phyloP scores from a whole-genome alignment of 1,140 invertebrate species.

The Drosophila malerkotliana region DNA sequence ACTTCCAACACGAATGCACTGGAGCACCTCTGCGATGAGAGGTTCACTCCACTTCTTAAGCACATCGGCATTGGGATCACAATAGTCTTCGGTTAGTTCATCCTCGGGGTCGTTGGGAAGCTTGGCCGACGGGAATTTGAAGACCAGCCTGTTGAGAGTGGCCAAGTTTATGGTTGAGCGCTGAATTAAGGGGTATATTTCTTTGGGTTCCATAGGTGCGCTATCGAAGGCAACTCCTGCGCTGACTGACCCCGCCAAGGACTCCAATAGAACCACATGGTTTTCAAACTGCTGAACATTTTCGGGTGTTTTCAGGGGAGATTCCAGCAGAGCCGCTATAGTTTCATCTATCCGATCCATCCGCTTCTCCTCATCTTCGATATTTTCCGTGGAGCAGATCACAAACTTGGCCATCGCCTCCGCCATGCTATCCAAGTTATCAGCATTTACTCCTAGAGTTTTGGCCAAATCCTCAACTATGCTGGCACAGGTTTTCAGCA shows the following conservation, averaged over 20 bases:
- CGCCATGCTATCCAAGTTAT: slow-evolving; percentile 69
- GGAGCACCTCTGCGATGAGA: slow-evolving; percentile 50
- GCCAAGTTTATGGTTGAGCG: slow-evolving; percentile 59
- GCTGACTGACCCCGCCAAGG: slow-evolving; percentile 37
- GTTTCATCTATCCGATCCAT: slow-evolving; percentile 54
- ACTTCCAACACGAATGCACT: slow-evolving; percentile 58
- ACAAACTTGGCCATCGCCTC: slow-evolving; percentile 75
- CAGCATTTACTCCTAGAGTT: slow-evolving; percentile 32
- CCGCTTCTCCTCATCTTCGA: slow-evolving; percentile 59
- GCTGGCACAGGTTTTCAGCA: slow-evolving; percentile 54
- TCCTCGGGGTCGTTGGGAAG: slow-evolving; percentile 59
- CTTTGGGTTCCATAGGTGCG: slow-evolving; percentile 14
- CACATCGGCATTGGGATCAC: slow-evolving; percentile 78
- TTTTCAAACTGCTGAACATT: slow-evolving; percentile 52
- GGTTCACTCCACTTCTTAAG: slow-evolving; percentile 69
- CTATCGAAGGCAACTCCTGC: slow-evolving; percentile 42
- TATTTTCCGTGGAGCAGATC: slow-evolving; percentile 72
- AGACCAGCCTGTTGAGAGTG: slow-evolving; percentile 64
- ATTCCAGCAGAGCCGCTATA: slow-evolving; percentile 57
- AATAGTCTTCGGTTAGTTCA: slow-evolving; percentile 78
- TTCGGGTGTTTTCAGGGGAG: slow-evolving; percentile 33
- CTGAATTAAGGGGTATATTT: slow-evolving; percentile 35
- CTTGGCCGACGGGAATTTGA: slow-evolving; percentile 38
- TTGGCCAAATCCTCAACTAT: slow-evolving; percentile 55
- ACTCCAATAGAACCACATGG: slow-evolving; percentile 53